phyloP scores from a whole-genome alignment of 2,888 invertebrate genomes.

The Tetheella fluctuosa region DNA sequence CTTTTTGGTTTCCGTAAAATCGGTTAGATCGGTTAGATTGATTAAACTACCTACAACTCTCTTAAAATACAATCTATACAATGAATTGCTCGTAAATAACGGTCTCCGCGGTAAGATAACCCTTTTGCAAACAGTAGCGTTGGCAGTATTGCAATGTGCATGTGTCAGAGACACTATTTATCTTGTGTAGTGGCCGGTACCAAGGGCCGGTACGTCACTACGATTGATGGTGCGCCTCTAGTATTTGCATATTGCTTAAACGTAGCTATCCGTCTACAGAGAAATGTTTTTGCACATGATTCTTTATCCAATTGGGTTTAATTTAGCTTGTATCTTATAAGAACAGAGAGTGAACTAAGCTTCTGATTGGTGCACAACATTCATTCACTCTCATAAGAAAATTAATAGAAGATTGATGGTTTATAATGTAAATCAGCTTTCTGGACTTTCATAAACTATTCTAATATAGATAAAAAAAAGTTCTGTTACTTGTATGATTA shows the following conservation, averaged over 20 bases:
- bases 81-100: background rate
- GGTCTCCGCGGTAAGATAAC: background rate
- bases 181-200: constrained; percentile 55
- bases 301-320: no score
- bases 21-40: no score
- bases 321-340: no score
- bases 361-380: no score
- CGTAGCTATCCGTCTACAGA: constrained; percentile 14
- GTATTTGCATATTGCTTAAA: constrained; percentile 64
- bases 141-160: constrained; percentile 44
- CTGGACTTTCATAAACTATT: no score
- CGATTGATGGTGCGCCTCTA: constrained; percentile 57
- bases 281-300: constrained; percentile 18
- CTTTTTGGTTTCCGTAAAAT: no score
- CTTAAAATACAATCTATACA: background rate
- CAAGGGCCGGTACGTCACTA: constrained; percentile 41
- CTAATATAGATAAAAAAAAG: no score
- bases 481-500: no score
- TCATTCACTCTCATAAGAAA: no score
- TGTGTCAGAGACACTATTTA: constrained; percentile 60
- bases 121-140: background rate
- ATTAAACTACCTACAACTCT: background rate
- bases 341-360: no score
- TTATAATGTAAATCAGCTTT: background rate
- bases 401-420: background rate